Conservation (phyloP, 2,797 vertebrate genomes). For the Tadarida brasiliensis region DNA sequence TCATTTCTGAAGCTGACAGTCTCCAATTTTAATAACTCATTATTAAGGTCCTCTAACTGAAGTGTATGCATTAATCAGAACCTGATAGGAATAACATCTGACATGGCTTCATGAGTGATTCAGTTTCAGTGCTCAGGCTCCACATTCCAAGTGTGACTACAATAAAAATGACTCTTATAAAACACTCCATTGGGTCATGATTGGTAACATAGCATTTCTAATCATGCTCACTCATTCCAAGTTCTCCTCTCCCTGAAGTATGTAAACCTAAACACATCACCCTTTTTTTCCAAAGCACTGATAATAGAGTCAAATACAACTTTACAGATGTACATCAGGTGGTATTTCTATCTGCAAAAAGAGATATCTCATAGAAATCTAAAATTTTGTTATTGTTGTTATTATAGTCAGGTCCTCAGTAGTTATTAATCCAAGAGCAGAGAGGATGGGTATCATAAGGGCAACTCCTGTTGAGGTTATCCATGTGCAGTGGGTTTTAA, state of each 20-base stretch:
- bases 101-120: constrained; percentile 35
- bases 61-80: constrained; percentile 63
- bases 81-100: constrained; percentile 70
- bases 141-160: constrained; percentile 34
- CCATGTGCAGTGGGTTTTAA: background rate
- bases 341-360: background rate
- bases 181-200: constrained; percentile 38
- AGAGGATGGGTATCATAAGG: background rate
- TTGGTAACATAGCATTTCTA: background rate
- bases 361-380: background rate
- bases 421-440: background rate
- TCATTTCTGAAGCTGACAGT: constrained; percentile 62
- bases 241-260: background rate
- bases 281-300: background rate
- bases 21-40: constrained; percentile 60
- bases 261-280: background rate
- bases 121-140: constrained; percentile 59
- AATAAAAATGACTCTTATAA: constrained; percentile 67
- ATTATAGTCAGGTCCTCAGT: background rate
- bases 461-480: background rate
- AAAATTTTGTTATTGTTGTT: background rate
- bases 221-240: background rate
- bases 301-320: background rate
- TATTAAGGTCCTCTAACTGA: constrained; percentile 70
- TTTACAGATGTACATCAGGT: background rate